Conservation (phyloP, 23 tunicate species). For the Clavelina lepadiformis region DNA sequence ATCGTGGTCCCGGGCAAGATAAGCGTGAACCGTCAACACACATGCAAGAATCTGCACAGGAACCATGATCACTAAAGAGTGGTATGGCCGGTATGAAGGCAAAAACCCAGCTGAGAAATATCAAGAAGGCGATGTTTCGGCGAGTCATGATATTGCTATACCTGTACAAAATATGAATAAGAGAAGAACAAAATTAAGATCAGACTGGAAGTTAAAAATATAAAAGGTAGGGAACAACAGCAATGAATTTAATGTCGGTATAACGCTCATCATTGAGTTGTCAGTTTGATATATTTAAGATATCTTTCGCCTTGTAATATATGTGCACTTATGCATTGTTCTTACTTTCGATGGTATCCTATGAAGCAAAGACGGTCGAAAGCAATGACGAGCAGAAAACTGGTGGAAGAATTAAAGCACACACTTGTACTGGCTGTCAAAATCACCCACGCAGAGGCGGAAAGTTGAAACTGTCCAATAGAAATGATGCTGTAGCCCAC, state of each 20-base stretch:
- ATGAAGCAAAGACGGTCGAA: slow-evolving; percentile 64
- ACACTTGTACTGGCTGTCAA: slow-evolving; percentile 59
- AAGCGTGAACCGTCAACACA: slow-evolving; percentile 22
- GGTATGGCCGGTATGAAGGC: slow-evolving; percentile 48
- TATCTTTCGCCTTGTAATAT: too few relatives aligned
- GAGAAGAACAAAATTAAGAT: not conserved
- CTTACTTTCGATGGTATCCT: slow-evolving; percentile 66
- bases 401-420: slow-evolving; percentile 58
- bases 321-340: too few relatives aligned
- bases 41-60: slow-evolving; percentile 36
- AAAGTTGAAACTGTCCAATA: slow-evolving; percentile 16
- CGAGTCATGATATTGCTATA: slow-evolving; percentile 40
- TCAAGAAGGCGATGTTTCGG: slow-evolving; percentile 21
- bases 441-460: slow-evolving; percentile 45
- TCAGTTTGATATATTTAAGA: too few relatives aligned
- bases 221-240: too few relatives aligned
- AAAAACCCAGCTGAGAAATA: slow-evolving; percentile 47
- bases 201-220: too few relatives aligned
- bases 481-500: slow-evolving; percentile 15
- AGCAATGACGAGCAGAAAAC: slow-evolving; percentile 59
- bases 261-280: too few relatives aligned
- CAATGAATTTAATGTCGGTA: too few relatives aligned
- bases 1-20: slow-evolving; percentile 13
- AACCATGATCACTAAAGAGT: slow-evolving; percentile 22
- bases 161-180: slow-evolving; percentile 1